Evolutionary conservation across 2,888 invertebrate genomes (phyloP), one percentile per base, ranked within the genome.

Genomic region (Blastobasis lacticolella): DNA sequence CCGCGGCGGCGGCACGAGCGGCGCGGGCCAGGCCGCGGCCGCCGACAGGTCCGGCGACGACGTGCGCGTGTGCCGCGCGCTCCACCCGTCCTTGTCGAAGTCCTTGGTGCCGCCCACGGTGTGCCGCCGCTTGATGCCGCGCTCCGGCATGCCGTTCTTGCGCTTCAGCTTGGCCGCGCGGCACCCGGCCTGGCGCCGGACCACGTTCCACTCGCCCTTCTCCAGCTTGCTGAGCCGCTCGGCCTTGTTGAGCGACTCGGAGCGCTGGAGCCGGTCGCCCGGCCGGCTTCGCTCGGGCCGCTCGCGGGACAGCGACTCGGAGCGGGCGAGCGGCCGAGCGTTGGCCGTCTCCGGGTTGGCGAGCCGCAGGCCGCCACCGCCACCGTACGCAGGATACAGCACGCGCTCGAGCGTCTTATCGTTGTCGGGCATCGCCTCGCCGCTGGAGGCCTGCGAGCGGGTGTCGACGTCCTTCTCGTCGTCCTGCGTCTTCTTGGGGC

Each of bases 91-190:
- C 89, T 88, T 88, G 76, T 88, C 88, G 77, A 89, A 94, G 81
- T 97, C 97, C 81, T 95, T 95, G n/a, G 95, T 95, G 51, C 97
- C 97, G 57, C 97, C 97, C 6, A 97, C 96, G 0, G 97, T 97
- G 84, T 97, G 97, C 38, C 97, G 90, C 45, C 97, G 91, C 81
- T 96, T 96, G 68, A 96, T 95, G 57, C 94, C 94, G 60, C 93
- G 87, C 78, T 93, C 93, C n/a, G 92, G 93, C 92, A 92, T 92
- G 55, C 93, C 94, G 76, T 93, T 93, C 81, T 94, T 94, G 60
- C 94, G 84, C 78, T 94, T 94, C 53, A 93, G 81, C 73, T 93
- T 93, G 50, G 91, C 90, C 61, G 88, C 83, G 63, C 90, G 90
- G 73, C 83, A 83, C 49, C 85, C 78, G 62, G 85, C 81, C 50